Conservation (phyloP, 2,888 invertebrate species). For the Archaeoteleia sp. region DNA sequence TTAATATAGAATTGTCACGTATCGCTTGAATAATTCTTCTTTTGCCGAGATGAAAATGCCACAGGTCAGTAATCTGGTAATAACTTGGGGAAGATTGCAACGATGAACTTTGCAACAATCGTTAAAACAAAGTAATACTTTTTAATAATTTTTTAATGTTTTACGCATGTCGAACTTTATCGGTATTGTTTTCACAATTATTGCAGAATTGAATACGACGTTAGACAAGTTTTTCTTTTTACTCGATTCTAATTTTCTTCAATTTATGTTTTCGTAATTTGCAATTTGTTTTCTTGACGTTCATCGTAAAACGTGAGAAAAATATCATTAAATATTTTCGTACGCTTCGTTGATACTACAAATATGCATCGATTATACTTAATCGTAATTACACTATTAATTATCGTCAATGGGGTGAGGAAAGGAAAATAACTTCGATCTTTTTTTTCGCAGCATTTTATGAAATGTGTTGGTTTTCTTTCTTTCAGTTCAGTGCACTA, state of each 20-base stretch:
- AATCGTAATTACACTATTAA: slow-evolving; percentile 43
- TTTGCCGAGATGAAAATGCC: slow-evolving; percentile 32
- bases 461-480: too few relatives aligned
- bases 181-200: background rate
- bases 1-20: slow-evolving; percentile 13
- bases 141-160: slow-evolving; percentile 18
- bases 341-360: slow-evolving; percentile 12
- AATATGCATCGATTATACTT: slow-evolving; percentile 20
- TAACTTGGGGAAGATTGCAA: slow-evolving; percentile 51
- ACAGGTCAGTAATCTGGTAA: slow-evolving; percentile 48
- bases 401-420: slow-evolving; percentile 32
- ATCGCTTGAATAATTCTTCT: slow-evolving; percentile 41
- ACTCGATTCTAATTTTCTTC: too few relatives aligned
- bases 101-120: slow-evolving; percentile 52
- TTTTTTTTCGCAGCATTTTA: too few relatives aligned
- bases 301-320: slow-evolving; percentile 18
- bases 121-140: slow-evolving; percentile 39
- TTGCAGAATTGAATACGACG: background rate
- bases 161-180: background rate
- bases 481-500: too few relatives aligned
- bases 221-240: background rate
- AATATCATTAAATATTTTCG: slow-evolving; percentile 9
- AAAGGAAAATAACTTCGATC: slow-evolving; percentile 14
- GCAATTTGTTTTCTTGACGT: too few relatives aligned
- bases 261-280: too few relatives aligned